phyloP scores from a whole-genome alignment of 2,888 invertebrate genomes.

The Stenchaetothrips biformis region DNA sequence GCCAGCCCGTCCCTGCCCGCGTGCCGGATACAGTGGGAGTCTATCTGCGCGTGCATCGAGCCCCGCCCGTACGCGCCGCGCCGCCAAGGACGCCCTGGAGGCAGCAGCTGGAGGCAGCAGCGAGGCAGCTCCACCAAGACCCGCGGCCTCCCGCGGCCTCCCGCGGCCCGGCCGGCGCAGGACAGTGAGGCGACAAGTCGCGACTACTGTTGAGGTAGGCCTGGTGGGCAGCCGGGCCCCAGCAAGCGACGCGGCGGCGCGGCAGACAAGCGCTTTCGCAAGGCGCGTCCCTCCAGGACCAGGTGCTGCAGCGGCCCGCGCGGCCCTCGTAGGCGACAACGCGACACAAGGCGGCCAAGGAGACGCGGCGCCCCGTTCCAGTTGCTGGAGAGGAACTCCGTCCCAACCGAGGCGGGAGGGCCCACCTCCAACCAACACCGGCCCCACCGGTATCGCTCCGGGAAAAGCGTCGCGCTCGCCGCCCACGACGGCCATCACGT shows the following conservation, averaged over 20 bases:
- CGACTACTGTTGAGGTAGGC: neutral
- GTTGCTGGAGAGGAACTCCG: too few species aligned
- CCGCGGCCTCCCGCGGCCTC: neutral
- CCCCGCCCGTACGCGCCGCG: neutral
- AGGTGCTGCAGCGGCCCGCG: neutral
- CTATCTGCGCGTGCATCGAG: constrained; percentile 12
- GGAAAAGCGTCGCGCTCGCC: too few species aligned
- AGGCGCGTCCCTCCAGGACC: neutral
- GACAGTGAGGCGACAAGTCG: neutral
- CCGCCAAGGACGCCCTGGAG: neutral
- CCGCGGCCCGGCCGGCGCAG: neutral
- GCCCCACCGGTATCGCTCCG: too few species aligned
- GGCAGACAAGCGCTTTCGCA: neutral
- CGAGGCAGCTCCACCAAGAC: too few species aligned
- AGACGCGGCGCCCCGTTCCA: neutral
- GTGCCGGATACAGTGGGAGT: constrained; percentile 14
- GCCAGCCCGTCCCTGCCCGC: neutral
- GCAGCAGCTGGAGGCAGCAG: neutral
- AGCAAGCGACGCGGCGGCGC: neutral
- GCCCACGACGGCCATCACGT: too few species aligned
- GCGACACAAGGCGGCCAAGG: neutral
- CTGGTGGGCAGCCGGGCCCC: neutral
- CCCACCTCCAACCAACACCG: too few species aligned
- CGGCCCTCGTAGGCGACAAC: neutral
- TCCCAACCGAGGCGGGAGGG: too few species aligned